Base-by-base conservation (phyloP, 2,797 vertebrate species). In the Enteromius thamalakanensis region DNA sequence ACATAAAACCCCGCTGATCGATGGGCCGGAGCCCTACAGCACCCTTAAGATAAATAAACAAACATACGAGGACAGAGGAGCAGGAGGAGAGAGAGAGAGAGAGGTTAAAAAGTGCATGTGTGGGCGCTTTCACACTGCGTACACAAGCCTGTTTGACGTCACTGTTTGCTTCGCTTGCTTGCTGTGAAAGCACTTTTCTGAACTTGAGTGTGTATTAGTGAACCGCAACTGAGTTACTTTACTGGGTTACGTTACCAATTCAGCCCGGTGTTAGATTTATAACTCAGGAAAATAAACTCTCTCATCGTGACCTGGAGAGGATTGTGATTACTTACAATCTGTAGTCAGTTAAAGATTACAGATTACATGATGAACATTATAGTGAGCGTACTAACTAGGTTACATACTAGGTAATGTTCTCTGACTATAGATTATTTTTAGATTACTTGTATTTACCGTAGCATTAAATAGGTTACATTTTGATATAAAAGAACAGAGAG, bases 1-100 rank as follows among this genome's bases (percentile, higher is more conserved):
- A 87, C 80, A 78, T 81, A 88, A 76, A 74, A 79, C 81, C 23
- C 58, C 1, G 15, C 47, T 82, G 82, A 85, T 85, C 55, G 67
- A 82, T 85, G 45, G 26, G 45, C 78, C 15, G 23, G 29, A 62
- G 51, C 53, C 51, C 34, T 82, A 84, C 55, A 19, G 65, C 65
- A 75, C 71, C 67, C 78, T 68, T 60, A 69, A 75, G 64, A 62
- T 67, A 79, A 83, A 81, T 84, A 64, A 76, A 76, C 37, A 37
- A 81, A 76, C 67, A 84, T 67, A 80, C 15, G 45, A 37, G 42
- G 45, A 81, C 77, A 23, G 70, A 79, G 76, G 29, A 49, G 64
- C 65, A 26, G 55, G n/a, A 55, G 67, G 70, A 26, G 76, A 60
- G 49, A 29, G 76, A 60, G 49, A 17, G 37, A 29, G 76, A 60